A percentile compares a stretch with the other conserved stretches of the same genome.
These are phyloP conservation scores for Acronicta alni DNA, from an alignment of 2,888 invertebrate species.

Conservation along the genomic window DNA sequence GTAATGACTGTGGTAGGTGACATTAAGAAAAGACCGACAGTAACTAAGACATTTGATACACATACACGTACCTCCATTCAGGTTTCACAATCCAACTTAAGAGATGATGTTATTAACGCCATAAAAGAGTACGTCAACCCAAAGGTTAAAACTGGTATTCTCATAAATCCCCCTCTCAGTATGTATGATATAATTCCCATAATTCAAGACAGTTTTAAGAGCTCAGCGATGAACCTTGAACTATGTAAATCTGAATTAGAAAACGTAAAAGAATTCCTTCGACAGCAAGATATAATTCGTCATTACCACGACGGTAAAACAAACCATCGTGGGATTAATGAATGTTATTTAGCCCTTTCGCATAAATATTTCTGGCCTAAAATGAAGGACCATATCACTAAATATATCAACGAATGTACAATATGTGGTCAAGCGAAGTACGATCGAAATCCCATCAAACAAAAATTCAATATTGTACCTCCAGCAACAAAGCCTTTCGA, in stretches of 20 bases:
- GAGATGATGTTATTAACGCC: constrained; percentile 46
- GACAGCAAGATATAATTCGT: constrained; percentile 53
- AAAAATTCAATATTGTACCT: not conserved
- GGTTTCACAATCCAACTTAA: constrained; percentile 42
- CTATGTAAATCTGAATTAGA: constrained; percentile 48
- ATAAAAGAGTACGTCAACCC: constrained; percentile 57
- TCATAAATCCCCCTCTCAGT: constrained; percentile 36
- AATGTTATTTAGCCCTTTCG: constrained; percentile 48
- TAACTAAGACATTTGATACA: constrained; percentile 51
- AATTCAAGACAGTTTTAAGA: constrained; percentile 47
- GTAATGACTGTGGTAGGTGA: constrained; percentile 43
- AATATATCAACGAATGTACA: constrained; percentile 50
- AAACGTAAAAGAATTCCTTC: constrained; percentile 48
- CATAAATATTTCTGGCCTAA: constrained; percentile 53
- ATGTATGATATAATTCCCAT: constrained; percentile 49
- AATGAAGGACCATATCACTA: constrained; percentile 50
- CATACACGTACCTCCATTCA: constrained; percentile 45
- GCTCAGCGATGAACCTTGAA: constrained; percentile 46
- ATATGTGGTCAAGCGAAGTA: constrained; percentile 9
- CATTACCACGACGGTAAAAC: constrained; percentile 57
- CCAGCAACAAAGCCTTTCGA: constrained; percentile 1
- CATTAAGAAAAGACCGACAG: constrained; percentile 36
- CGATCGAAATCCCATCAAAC: not conserved
- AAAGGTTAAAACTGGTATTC: constrained; percentile 50
- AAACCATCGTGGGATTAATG: constrained; percentile 53